Conservation (phyloP, 2,888 invertebrate species). For the Ypsolopha scabrella region DNA sequence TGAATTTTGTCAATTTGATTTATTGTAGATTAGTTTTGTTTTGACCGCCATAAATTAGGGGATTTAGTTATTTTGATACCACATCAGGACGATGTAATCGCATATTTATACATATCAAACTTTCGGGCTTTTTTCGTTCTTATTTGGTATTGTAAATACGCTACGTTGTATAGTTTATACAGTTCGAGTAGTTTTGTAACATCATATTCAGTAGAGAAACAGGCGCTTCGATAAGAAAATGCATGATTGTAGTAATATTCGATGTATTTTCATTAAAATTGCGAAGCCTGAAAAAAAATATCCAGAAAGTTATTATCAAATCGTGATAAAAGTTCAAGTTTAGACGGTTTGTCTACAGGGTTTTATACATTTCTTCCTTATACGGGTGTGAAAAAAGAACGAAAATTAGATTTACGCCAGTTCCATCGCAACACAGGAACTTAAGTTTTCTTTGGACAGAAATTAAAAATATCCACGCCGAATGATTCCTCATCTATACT, state of each 20-base stretch:
- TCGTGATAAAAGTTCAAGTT: too few species aligned
- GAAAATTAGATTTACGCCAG: too few species aligned
- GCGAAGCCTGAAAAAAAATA: too few species aligned
- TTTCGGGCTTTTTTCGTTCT: background rate
- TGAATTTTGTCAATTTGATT: background rate
- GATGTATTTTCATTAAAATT: background rate
- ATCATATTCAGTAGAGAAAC: background rate
- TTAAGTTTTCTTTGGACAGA: too few species aligned
- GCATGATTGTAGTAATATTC: constrained; percentile 1
- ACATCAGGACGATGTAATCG: background rate
- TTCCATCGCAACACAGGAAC: too few species aligned
- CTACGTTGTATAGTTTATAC: background rate
- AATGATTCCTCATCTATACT: too few species aligned
- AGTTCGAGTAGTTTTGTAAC: background rate
- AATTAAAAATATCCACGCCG: too few species aligned
- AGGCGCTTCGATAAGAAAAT: background rate
- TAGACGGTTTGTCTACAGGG: too few species aligned
- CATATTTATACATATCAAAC: background rate
- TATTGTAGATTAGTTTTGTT: background rate
- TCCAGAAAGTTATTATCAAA: too few species aligned
- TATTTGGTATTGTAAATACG: background rate
- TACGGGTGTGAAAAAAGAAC: too few species aligned
- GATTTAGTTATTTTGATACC: background rate
- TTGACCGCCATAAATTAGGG: background rate
- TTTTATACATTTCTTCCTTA: too few species aligned